Percentiles rank a stretch among this genome's conserved stretches.
Conservation (phyloP, 2,113 vertebrate genomes). For the Guaruba guarouba region DNA sequence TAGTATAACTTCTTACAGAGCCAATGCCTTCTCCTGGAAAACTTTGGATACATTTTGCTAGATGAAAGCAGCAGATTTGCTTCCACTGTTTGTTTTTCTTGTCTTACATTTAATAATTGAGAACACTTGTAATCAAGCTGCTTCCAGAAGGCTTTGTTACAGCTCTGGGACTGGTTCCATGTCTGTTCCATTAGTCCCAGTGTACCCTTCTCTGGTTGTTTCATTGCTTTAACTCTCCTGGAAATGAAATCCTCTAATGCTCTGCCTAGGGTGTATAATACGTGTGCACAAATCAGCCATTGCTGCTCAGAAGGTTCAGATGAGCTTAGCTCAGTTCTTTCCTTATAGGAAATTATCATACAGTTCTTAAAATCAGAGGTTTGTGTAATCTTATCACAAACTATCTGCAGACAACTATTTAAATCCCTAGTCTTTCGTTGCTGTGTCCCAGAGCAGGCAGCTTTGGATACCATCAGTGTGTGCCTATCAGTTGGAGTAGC, state of each 20-base stretch:
- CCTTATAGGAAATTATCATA: not conserved
- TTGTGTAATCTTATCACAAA: not conserved
- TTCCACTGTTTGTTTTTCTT: not conserved
- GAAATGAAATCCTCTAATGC: not conserved
- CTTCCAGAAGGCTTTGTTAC: not conserved
- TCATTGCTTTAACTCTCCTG: not conserved
- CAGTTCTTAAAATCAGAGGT: not conserved
- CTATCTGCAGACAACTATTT: not conserved
- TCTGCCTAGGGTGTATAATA: not conserved
- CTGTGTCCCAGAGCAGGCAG: not conserved
- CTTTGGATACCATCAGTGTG: not conserved
- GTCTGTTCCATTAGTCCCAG: not conserved
- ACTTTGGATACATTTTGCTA: not conserved
- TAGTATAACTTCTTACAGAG: not conserved
- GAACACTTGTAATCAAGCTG: not conserved
- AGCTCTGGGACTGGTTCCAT: not conserved
- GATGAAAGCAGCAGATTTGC: slow-evolving; percentile 7
- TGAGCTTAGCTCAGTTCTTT: not conserved
- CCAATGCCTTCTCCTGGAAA: slow-evolving; percentile 14
- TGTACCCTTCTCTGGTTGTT: not conserved
- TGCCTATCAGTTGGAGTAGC: not conserved
- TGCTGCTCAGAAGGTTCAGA: not conserved
- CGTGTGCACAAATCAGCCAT: not conserved
- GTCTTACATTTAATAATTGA: not conserved
- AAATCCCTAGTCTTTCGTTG: not conserved